Evolutionary conservation across 1,140 invertebrate genomes (phyloP).

Genomic region (Diorhabda sublineata): DNA sequence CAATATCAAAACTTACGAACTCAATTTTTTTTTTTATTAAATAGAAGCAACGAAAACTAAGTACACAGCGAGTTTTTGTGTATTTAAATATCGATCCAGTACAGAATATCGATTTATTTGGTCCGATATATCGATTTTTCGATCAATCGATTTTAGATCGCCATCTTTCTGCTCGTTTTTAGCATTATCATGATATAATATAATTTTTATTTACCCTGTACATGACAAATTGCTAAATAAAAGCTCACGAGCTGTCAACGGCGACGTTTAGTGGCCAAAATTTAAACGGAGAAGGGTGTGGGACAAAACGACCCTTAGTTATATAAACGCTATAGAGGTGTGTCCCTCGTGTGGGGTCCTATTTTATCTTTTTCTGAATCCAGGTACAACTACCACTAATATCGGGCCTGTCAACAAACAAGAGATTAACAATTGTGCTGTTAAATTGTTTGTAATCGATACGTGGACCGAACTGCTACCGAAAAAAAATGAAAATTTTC

Average conservation of each 20-base stretch:
- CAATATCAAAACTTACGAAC: no score
- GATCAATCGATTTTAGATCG: no score
- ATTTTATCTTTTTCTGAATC: background rate
- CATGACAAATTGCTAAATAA: background rate
- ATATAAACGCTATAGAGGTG: conserved; percentile 24
- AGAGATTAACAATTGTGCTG: conserved; percentile 44
- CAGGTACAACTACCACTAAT: conserved; percentile 26
- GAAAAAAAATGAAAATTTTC: background rate
- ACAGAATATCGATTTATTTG: no score
- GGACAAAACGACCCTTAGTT: background rate
- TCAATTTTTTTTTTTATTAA: no score
- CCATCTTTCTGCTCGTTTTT: no score
- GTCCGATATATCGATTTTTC: no score
- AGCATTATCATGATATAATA: no score
- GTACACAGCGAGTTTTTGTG: no score
- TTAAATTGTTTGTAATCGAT: conserved; percentile 47
- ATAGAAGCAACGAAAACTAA: no score
- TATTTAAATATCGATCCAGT: no score
- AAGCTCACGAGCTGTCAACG: conserved; percentile 5
- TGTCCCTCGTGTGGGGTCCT: conserved; percentile 38
- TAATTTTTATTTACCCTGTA: background rate
- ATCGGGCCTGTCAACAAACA: conserved; percentile 41
- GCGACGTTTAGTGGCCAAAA: conserved; percentile 2
- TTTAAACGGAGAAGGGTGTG: background rate
- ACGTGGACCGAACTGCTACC: conserved; percentile 21